Evolutionary conservation across 2,888 invertebrate genomes (phyloP), one percentile per base, ranked within the genome.

Genomic region (Ypsolopha scabrella): DNA sequence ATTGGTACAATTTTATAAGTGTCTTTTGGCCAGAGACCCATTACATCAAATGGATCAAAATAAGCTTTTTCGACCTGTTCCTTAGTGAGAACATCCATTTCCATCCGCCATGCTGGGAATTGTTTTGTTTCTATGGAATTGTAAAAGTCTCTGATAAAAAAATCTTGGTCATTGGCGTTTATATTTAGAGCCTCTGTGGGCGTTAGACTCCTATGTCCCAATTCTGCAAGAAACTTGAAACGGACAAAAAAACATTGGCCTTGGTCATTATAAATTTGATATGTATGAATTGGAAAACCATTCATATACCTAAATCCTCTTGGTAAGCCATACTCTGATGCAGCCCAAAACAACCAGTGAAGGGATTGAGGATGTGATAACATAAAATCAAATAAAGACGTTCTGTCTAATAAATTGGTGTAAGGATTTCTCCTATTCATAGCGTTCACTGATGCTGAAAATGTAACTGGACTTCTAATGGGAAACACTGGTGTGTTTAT

Each of bases 221-320:
- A 94, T 70, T 96, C 90, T 1, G 95, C 93, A 89, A 94, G 95
- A 66, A 91, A 93, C 72, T 96, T 96, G 80, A 97, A 97, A 87
- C 94, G 96, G 56, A 93, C 94, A 68, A 92, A 97, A 58, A 91
- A 87, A 24, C 88, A 76, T 51, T 93, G 89, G 0, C 92, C 90
- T 2, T 90, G 74, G 48, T 82, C 88, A 72, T 97, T 97, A 34
- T 95, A 89, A 54, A 97, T 71, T 72, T 96, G 96, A 72, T 94
- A 98, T 0, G 96, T 94, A 70, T 97, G 97, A 0, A 94, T 93
- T 1, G 96, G 94, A 64, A 95, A 97, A 41, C 93, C 94, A 64
- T 97, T 93, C 95, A 97, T 96, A 73, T 92, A 92, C 52, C 96
- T 89, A 72, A 91, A 93, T 6, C 97, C 96, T 71, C 96, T 93